Evolutionary conservation across 1,140 invertebrate genomes (phyloP), one percentile per base, ranked within the genome.

Genomic region (Drosophila insularis): DNA sequence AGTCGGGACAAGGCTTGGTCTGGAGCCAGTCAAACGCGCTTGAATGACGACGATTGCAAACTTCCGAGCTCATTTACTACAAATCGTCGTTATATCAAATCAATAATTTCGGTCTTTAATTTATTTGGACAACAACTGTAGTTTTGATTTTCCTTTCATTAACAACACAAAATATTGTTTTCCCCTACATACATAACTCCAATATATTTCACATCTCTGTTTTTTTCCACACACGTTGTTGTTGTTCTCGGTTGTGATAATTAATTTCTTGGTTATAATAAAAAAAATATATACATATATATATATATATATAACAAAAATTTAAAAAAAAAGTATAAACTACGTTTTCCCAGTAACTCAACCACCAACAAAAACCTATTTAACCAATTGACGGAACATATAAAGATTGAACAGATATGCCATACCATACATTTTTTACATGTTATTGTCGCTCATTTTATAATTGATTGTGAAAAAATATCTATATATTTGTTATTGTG

Each of bases 341-440:
- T 56, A 50, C 82, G 71, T 79, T 66, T 87, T 66, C 77, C 78
- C 78, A 63, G 19, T 61, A 62, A 35, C 43, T 50, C 43, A 63
- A 58, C 50, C 43, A 61, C 46, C 43, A 39, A 70, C 56, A 35
- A 35, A 35, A 67, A 43, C 27, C 39, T 54, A 68, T 87, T 89
- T 87, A 40, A 87, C 84, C 72, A 82, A 82, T 74, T 87, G 82
- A 87, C 84, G 71, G 55, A 67, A 80, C 63, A 73, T 74, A 87
- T 72, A 71, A 71, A 81, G 78, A 85, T 85, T 85, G 71, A 68
- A 71, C 58, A 43, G 43, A 63, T 66, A 75, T 66, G 27, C 27
- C 27, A 27, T 40, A 53, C 61, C 50, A 73, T 58, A 40, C 32
- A 37, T 50, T 55, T 67, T 58, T 71, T 81, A 72, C 78, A 72